phyloP scores from a whole-genome alignment of 2,113 vertebrate species.

The Asarcornis scutulata region DNA sequence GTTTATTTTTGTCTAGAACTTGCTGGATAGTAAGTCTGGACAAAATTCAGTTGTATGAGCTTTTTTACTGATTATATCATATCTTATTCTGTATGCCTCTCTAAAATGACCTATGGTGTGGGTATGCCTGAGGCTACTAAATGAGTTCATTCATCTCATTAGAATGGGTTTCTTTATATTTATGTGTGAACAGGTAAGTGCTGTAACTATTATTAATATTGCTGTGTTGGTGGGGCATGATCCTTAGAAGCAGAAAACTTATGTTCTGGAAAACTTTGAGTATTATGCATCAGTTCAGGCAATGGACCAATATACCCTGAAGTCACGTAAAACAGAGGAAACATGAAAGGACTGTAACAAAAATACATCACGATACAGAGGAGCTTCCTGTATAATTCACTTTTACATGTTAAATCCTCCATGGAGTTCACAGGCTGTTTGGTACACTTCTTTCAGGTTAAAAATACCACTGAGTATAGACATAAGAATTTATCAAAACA shows the following conservation, averaged over 20 bases:
- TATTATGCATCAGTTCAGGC: not conserved
- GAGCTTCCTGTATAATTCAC: not conserved
- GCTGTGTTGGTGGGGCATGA: not conserved
- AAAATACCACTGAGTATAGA: not conserved
- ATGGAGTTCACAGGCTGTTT: not conserved
- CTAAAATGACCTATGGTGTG: not conserved
- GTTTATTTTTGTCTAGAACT: not conserved
- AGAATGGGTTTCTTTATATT: not conserved
- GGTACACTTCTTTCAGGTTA: not conserved
- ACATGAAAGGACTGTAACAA: not conserved
- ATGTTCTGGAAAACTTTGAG: not conserved
- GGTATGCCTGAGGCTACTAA: not conserved
- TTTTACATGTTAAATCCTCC: not conserved
- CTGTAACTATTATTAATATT: not conserved
- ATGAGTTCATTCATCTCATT: not conserved
- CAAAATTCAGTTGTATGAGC: not conserved
- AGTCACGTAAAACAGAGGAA: not conserved
- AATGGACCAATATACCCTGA: not conserved
- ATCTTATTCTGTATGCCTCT: not conserved
- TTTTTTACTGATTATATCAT: not conserved
- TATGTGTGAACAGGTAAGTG: not conserved
- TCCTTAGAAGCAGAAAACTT: not conserved
- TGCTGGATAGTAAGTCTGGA: not conserved
- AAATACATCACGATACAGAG: not conserved
- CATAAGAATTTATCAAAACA: not conserved